phyloP scores from a whole-genome alignment of 2,113 vertebrate genomes.

The Pantherophis guttatus region DNA sequence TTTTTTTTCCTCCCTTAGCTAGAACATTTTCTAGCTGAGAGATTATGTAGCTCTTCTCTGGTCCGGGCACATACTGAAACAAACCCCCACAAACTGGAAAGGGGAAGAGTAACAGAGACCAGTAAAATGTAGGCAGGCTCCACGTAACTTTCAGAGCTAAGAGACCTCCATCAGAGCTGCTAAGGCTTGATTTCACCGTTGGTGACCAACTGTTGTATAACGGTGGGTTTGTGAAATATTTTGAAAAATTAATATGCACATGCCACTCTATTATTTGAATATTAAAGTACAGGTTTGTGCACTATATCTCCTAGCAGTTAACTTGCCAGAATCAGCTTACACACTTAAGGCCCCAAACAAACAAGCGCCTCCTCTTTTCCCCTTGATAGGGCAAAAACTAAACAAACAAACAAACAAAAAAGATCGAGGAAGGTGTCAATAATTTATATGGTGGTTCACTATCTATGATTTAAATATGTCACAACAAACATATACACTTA shows the following conservation, averaged over 20 bases:
- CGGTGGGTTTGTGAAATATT: neutral
- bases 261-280: neutral
- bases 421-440: conserved; percentile 59
- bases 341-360: conserved; percentile 41
- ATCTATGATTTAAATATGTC: conserved; percentile 65
- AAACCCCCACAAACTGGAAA: neutral
- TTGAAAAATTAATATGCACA: neutral
- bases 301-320: conserved; percentile 28
- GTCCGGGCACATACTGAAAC: neutral
- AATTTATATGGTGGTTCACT: conserved; percentile 67
- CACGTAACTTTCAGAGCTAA: neutral
- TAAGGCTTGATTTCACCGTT: neutral
- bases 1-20: neutral
- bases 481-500: conserved; percentile 66
- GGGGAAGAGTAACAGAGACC: too few relatives aligned
- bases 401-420: neutral
- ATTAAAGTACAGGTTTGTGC: conserved; percentile 40
- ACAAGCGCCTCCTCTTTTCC: conserved; percentile 28
- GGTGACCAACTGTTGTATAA: neutral
- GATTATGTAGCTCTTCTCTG: neutral
- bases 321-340: conserved; percentile 58
- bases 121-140: neutral
- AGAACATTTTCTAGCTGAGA: neutral
- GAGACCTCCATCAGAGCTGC: neutral
- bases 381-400: neutral